Evolutionary conservation across 2,888 invertebrate species (phyloP).

Genomic region (Hemaris fuciformis): DNA sequence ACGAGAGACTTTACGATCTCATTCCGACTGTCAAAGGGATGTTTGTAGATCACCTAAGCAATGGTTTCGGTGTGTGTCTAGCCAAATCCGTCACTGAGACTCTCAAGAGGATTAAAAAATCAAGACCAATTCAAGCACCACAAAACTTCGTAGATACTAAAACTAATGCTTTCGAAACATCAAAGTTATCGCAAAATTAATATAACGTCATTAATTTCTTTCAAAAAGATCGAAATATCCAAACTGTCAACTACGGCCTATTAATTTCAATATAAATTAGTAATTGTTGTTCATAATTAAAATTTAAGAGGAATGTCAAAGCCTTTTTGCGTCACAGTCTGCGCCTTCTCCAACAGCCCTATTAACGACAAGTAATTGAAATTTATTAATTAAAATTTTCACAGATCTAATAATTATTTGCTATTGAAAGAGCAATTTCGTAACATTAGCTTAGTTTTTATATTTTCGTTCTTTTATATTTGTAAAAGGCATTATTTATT

Average conservation of each 20-base stretch:
- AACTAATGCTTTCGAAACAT: too few relatives aligned
- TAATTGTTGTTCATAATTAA: neutral
- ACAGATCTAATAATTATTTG: neutral
- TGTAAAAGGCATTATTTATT: too few relatives aligned
- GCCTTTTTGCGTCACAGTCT: neutral
- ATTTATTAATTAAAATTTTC: neutral
- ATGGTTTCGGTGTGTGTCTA: too few relatives aligned
- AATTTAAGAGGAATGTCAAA: neutral
- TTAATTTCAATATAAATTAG: neutral
- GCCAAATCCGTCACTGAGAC: too few relatives aligned
- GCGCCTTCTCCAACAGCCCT: neutral
- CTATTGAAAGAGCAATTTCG: neutral
- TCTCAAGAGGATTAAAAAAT: too few relatives aligned
- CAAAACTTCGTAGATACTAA: too few relatives aligned
- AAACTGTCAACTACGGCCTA: neutral
- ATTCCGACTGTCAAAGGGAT: too few relatives aligned
- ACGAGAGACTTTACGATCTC: too few relatives aligned
- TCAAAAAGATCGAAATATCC: neutral
- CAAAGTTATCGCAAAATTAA: too few relatives aligned
- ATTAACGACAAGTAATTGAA: neutral
- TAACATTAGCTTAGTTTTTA: neutral
- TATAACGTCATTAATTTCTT: neutral
- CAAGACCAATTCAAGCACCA: too few relatives aligned
- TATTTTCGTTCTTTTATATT: too few relatives aligned
- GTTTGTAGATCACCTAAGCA: too few relatives aligned